Conservation (phyloP, 2,797 vertebrate genomes). For the Oryzias dopingdopingensis region DNA sequence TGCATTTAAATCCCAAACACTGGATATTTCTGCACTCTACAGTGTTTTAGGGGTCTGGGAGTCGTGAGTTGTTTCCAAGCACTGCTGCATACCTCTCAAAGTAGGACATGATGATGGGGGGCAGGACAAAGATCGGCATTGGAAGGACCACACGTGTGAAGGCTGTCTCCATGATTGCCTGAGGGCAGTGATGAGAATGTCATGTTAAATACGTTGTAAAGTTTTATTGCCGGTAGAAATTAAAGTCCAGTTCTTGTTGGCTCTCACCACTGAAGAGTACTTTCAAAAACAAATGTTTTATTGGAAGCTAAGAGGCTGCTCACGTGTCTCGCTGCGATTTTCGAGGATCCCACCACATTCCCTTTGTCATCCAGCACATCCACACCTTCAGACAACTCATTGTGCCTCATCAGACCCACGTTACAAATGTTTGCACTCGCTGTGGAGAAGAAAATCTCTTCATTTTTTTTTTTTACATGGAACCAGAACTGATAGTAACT, state of each 20-base stretch:
- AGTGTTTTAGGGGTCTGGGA: too few species aligned
- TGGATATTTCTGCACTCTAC: too few species aligned
- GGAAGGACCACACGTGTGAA: constrained; percentile 94
- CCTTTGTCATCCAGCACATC: constrained; percentile 87
- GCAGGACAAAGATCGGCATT: constrained; percentile 96
- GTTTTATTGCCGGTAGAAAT: constrained; percentile 24
- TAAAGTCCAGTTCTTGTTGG: too few species aligned
- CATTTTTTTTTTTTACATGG: too few species aligned
- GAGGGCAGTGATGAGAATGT: constrained; percentile 45
- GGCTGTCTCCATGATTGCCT: constrained; percentile 95
- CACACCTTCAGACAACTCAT: constrained; percentile 91
- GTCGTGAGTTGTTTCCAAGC: too few species aligned
- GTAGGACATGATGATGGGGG: constrained; percentile 86
- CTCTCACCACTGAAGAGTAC: too few species aligned
- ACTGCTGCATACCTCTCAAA: constrained; percentile 69
- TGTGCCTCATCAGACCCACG: constrained; percentile 94
- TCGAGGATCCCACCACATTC: constrained; percentile 91
- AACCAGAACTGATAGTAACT: neutral
- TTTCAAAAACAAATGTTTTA: too few species aligned
- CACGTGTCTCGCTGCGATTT: constrained; percentile 91
- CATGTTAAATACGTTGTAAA: constrained; percentile 54
- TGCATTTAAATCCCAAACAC: too few species aligned
- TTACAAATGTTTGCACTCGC: constrained; percentile 97
- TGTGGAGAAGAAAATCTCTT: constrained; percentile 43
- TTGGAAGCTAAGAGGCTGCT: constrained; percentile 39